A percentile compares a stretch with the other conserved stretches of the same genome.
Conservation (phyloP, 2,888 invertebrate species). For the Sarcophaga caerulescens region DNA sequence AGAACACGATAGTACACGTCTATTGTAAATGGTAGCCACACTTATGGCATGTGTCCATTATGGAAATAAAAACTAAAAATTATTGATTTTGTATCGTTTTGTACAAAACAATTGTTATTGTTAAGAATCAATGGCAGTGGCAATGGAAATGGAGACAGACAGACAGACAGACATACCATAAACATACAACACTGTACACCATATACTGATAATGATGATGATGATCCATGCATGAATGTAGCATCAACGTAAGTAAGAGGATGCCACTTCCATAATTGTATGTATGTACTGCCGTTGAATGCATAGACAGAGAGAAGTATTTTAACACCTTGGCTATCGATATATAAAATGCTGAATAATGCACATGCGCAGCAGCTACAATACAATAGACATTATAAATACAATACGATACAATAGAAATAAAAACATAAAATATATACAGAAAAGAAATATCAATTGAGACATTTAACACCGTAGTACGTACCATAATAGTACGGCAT, state of each 20-base stretch:
- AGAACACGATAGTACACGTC: background rate
- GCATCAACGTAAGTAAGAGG: background rate
- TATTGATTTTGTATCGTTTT: slow-evolving; percentile 61
- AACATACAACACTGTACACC: slow-evolving; percentile 38
- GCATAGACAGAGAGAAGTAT: slow-evolving; percentile 22
- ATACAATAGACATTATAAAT: slow-evolving; percentile 50
- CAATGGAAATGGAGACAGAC: background rate
- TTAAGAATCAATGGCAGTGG: slow-evolving; percentile 49
- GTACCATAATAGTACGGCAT: slow-evolving; percentile 16
- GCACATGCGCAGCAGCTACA: slow-evolving; percentile 31
- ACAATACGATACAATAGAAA: slow-evolving; percentile 41
- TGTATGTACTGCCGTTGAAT: background rate
- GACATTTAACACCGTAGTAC: slow-evolving; percentile 58
- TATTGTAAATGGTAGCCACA: slow-evolving; percentile 44
- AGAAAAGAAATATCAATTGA: slow-evolving; percentile 59
- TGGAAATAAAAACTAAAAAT: slow-evolving; percentile 60
- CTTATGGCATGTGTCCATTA: slow-evolving; percentile 68
- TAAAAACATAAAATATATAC: slow-evolving; percentile 45
- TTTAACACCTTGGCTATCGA: slow-evolving; percentile 66
- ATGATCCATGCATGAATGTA: slow-evolving; percentile 53
- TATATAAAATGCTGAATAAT: slow-evolving; percentile 59
- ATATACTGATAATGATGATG: slow-evolving; percentile 33
- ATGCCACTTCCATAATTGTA: background rate
- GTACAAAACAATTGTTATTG: slow-evolving; percentile 63
- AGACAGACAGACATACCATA: slow-evolving; percentile 19